phyloP scores from a whole-genome alignment of 2,113 vertebrate genomes.

The Nicator chloris region DNA sequence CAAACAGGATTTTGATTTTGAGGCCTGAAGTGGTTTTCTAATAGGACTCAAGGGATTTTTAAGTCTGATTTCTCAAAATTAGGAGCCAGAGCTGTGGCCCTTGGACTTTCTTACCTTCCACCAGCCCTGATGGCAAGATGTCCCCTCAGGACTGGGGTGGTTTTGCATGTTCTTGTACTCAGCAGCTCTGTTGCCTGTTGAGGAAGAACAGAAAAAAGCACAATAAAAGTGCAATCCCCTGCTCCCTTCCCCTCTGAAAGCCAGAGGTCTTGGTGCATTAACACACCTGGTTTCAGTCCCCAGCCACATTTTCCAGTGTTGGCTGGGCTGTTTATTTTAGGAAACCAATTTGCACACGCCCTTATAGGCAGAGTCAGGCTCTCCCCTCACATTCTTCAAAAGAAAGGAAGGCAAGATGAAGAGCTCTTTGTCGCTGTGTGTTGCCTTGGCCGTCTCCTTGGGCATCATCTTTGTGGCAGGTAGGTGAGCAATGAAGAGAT shows the following conservation, averaged over 20 bases:
- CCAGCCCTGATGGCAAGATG: not conserved
- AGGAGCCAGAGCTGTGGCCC: not conserved
- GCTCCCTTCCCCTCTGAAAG: not conserved
- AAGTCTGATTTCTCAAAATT: not conserved
- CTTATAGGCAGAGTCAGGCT: conserved; percentile 56
- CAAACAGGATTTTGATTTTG: not conserved
- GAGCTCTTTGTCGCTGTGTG: conserved; percentile 37
- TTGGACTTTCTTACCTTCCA: not conserved
- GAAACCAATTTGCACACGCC: conserved; percentile 63
- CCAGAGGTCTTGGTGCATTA: not conserved
- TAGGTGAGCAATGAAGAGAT: conserved; percentile 42
- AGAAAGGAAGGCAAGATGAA: conserved; percentile 70
- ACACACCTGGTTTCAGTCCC: conserved; percentile 53
- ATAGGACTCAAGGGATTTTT: not conserved
- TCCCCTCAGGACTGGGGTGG: not conserved
- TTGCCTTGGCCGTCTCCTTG: conserved; percentile 44
- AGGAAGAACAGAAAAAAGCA: not conserved
- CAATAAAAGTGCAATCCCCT: not conserved
- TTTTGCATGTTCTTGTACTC: not conserved
- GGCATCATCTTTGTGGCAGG: conserved; percentile 65
- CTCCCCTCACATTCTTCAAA: conserved; percentile 44
- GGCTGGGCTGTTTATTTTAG: conserved; percentile 68
- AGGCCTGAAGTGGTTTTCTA: not conserved
- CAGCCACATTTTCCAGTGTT: conserved; percentile 2
- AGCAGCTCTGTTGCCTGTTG: not conserved